Percentiles rank a stretch among this genome's conserved stretches.
Conservation (phyloP, 2,888 invertebrate species). For the Parnassius glacialis region DNA sequence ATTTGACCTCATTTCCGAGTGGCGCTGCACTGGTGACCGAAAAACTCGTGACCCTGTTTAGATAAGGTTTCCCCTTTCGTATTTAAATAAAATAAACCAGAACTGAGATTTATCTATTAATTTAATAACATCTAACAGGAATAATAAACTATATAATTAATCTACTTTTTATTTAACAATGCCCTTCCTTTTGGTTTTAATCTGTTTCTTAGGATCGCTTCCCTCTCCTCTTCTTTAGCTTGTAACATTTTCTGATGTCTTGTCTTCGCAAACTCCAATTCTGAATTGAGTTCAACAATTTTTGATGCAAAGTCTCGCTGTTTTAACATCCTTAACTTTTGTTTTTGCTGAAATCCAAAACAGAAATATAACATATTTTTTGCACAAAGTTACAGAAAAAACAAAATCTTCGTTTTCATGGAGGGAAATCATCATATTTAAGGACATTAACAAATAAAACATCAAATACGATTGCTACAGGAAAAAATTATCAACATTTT, state of each 20-base stretch:
- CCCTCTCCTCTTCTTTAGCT: conserved; percentile 68
- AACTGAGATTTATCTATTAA: not conserved
- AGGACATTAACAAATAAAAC: too few relatives aligned
- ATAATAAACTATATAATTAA: not conserved
- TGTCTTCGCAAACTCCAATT: conserved; percentile 87
- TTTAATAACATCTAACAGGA: conserved; percentile 13
- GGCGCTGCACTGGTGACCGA: too few relatives aligned
- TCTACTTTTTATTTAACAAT: conserved; percentile 58
- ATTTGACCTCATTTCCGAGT: too few relatives aligned
- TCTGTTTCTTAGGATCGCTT: conserved; percentile 80
- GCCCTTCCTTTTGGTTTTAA: conserved; percentile 86
- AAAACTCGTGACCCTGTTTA: too few relatives aligned
- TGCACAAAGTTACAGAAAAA: too few relatives aligned
- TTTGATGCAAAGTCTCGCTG: conserved; percentile 82
- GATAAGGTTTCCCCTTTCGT: not conserved
- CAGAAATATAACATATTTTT: not conserved
- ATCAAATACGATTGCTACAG: too few relatives aligned
- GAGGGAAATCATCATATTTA: too few relatives aligned
- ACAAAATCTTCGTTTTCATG: too few relatives aligned
- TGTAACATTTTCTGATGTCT: conserved; percentile 73
- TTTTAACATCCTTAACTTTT: conserved; percentile 80
- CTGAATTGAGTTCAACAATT: conserved; percentile 82
- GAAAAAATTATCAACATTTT: too few relatives aligned
- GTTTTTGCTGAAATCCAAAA: conserved; percentile 72
- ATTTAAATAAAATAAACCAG: not conserved